Conservation (phyloP, 2,797 vertebrate genomes). For the Erethizon dorsatum region DNA sequence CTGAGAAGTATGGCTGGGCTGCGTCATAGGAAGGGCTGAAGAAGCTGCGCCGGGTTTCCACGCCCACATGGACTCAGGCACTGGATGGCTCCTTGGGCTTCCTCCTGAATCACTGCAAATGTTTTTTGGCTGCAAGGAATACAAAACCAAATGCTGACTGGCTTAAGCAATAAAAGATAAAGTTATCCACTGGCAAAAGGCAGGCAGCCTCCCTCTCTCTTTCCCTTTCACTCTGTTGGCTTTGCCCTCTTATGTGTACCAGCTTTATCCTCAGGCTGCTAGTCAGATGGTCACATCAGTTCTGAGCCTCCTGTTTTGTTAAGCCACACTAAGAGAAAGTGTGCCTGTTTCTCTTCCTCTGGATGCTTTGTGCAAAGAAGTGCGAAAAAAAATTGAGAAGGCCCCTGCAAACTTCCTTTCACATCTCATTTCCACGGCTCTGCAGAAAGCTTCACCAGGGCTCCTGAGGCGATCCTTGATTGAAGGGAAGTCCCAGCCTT, state of each 20-base stretch:
- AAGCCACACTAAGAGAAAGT: neutral
- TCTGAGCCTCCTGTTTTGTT: constrained; percentile 33
- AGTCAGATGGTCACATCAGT: neutral
- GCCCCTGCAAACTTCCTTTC: neutral
- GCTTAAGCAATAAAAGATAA: neutral
- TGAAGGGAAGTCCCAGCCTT: neutral
- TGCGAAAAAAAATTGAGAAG: neutral
- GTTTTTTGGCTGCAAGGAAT: constrained; percentile 60
- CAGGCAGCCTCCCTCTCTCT: neutral
- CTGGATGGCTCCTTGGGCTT: neutral
- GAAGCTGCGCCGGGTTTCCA: neutral
- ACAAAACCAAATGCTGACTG: constrained; percentile 53
- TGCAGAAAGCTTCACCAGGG: neutral
- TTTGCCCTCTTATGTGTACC: neutral
- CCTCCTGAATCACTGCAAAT: neutral
- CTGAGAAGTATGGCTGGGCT: neutral
- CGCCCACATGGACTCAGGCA: neutral
- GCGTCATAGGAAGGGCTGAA: neutral
- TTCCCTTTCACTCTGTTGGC: neutral
- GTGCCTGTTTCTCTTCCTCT: constrained; percentile 44
- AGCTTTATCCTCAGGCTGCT: neutral
- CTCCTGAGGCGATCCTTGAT: neutral
- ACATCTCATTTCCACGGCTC: neutral
- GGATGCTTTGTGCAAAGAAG: constrained; percentile 34
- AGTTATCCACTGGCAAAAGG: neutral